Base-by-base conservation (phyloP, 1,140 invertebrate genomes). In the Medauroidea extradentata region DNA sequence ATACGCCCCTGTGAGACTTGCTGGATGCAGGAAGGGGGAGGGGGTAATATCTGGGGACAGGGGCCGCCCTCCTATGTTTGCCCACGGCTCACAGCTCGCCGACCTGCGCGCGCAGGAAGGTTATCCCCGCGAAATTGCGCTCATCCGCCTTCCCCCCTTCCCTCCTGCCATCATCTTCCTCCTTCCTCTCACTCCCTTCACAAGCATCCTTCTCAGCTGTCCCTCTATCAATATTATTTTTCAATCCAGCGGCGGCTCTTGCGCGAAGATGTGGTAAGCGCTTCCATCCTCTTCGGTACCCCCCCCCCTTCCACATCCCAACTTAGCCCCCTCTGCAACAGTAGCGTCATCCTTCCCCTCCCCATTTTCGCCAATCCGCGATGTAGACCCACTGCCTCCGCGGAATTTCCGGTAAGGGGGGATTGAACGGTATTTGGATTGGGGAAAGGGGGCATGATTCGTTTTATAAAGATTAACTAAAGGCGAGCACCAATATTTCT, bases 211-310 rank as follows among this genome's bases (percentile, higher is more conserved):
- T 9, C 19, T 9, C 4, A 29, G 16, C 19, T 19, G 3, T 2
- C 18, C 1, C 53, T 60, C 41, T 60, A 60, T 60, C 59, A 60
- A 60, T 60, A 60, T 60, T 60, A 60, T 60, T 60, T 56, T 60
- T 60, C 59, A 60, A 60, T 60, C 59, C 53, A 52, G 27, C 19
- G 18, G 18, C 52, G 39, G 29, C 29, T 34, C 29, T 34, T 34
- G 29, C 11, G 4, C 5, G 29, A 34, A 34, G 29, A 34, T 34
- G 29, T 34, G 29, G 29, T 34, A 34, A 34, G 29, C 29, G 29
- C 29, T 34, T 34, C 29, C 29, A 34, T 34, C 5, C 29, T 34
- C 29, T 34, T 34, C 29, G 29, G 11, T 7, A 18, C 16, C 21
- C 38, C 52, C 25, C 5, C 34, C 51, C 14, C 38, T 16, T 34